Base-by-base conservation (phyloP, 2,888 invertebrate genomes). In the Acronicta leporina region DNA sequence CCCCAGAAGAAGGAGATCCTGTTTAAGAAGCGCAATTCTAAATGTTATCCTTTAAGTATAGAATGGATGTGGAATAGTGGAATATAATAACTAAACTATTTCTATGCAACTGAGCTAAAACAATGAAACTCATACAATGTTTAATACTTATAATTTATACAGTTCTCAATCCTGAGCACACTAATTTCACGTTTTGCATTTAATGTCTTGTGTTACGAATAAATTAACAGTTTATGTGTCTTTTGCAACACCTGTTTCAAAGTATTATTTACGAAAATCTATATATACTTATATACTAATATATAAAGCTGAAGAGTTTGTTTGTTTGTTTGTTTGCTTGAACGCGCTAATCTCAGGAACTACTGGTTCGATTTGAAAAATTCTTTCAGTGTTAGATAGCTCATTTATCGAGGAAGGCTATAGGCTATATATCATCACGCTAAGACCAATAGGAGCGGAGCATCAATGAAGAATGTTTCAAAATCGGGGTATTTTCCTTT, bases 1-100 rank as follows among this genome's bases (percentile, higher is more conserved):
- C 90, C 25, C 0, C 33, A 46, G 57, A 67, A 70, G 47, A 63
- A 58, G 56, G 59, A 70, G 62, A 20, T 48, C 16, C n/a, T 1
- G 45, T 14, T 10, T 30, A 30, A 5, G 38, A n/a, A 13, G 2
- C 38, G 33, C 38, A 38, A 38, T n/a, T n/a, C 38, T 6, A 38
- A 6, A n/a, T 38, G 0, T 0, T 35, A 35, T 35, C n/a, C 38
- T 10, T 33, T 33, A 11, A 33, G 4, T 33, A 10, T 11, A 33
- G 2, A 33, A 33, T 33, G 11, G 9, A 33, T 7, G 9, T 20
- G 4, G 2, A 3, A 20, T 20, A 20, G 20, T 20, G 20, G 20
- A 20, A 20, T 20, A 20, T 20, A 10, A 30, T 30, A 30, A 35
- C 11, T n/a, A n/a, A 11, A 35, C 11, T 35, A 35, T 35, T 35